phyloP scores from a whole-genome alignment of 2,888 invertebrate species.

The Maniola hyperantus region DNA sequence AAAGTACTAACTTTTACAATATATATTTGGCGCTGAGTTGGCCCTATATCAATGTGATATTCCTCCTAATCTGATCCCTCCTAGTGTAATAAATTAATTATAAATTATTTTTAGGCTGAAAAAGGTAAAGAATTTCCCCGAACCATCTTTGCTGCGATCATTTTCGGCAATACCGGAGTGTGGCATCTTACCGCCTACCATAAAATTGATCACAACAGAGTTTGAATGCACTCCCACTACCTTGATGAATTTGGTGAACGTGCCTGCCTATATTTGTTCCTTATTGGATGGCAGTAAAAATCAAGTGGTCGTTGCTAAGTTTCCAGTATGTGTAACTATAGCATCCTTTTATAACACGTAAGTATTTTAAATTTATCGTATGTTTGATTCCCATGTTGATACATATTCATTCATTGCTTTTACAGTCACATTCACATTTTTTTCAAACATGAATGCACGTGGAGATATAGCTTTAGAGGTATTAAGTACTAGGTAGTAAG shows the following conservation, averaged over 20 bases:
- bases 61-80: too few relatives aligned
- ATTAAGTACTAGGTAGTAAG: too few relatives aligned
- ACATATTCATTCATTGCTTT: background rate
- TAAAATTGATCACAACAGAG: conserved; percentile 59
- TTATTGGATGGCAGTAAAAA: conserved; percentile 71
- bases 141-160: conserved; percentile 63
- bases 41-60: too few relatives aligned
- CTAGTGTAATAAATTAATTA: background rate
- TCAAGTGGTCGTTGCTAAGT: conserved; percentile 75
- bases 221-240: conserved; percentile 71
- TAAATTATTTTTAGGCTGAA: conserved; percentile 57
- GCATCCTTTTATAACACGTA: conserved; percentile 78
- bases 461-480: background rate
- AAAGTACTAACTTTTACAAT: too few relatives aligned
- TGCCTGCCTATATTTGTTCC: conserved; percentile 69
- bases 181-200: conserved; percentile 60
- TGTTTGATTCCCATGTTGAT: conserved; percentile 53
- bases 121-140: conserved; percentile 74
- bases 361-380: conserved; percentile 19
- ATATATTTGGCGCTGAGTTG: too few relatives aligned
- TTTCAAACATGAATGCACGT: background rate
- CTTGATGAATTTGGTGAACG: conserved; percentile 68
- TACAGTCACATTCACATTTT: background rate
- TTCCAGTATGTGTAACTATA: conserved; percentile 70
- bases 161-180: conserved; percentile 63